Conservation (phyloP, 1,140 invertebrate species). For the Drosophila baimaii region DNA sequence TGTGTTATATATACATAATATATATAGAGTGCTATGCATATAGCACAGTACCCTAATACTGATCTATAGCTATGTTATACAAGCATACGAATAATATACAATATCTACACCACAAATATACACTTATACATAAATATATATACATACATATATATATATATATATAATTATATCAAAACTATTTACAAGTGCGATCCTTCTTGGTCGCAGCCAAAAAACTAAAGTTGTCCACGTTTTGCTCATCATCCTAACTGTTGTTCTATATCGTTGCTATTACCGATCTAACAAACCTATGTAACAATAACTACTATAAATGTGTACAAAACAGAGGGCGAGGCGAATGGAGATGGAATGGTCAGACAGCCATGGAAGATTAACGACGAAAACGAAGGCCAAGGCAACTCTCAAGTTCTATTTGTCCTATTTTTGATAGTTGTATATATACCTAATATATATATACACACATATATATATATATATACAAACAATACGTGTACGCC, state of each 20-base stretch:
- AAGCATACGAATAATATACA: slow-evolving; percentile 26
- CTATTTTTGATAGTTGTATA: slow-evolving; percentile 79
- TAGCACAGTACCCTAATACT: slow-evolving; percentile 26
- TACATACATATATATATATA: slow-evolving; percentile 18
- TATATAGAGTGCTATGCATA: slow-evolving; percentile 6
- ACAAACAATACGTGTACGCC: slow-evolving; percentile 22
- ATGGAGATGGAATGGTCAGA: background rate
- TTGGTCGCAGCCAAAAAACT: slow-evolving; percentile 51
- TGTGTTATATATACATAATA: slow-evolving; percentile 33
- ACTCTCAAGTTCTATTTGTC: slow-evolving; percentile 63
- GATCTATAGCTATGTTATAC: slow-evolving; percentile 46
- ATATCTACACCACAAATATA: slow-evolving; percentile 20
- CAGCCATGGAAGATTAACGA: background rate
- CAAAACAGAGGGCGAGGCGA: slow-evolving; percentile 5
- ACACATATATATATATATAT: slow-evolving; percentile 24
- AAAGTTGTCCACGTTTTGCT: slow-evolving; percentile 49
- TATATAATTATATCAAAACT: slow-evolving; percentile 43
- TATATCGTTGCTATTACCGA: slow-evolving; percentile 42
- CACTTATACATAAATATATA: slow-evolving; percentile 18
- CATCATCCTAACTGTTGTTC: slow-evolving; percentile 52
- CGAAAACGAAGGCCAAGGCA: slow-evolving; percentile 10
- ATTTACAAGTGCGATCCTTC: slow-evolving; percentile 68
- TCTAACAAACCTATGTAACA: slow-evolving; percentile 46
- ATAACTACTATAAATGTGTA: slow-evolving; percentile 38
- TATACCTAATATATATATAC: slow-evolving; percentile 37